Percentiles rank a stretch among this genome's conserved stretches.
Conservation (phyloP, 35 echinoderm and acorn worm species). For the Ptychodera flava region DNA sequence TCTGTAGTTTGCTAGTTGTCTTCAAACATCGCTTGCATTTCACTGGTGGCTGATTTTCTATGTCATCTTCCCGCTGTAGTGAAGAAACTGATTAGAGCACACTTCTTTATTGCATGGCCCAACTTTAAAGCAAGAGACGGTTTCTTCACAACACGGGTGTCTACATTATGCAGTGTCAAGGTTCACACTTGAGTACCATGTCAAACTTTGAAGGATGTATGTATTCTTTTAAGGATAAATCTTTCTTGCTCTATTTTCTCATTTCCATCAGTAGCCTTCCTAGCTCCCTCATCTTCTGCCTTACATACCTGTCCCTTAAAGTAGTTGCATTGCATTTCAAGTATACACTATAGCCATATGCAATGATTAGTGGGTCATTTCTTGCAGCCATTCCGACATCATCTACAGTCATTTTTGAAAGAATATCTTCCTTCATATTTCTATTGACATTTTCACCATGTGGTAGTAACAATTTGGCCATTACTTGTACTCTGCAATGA, state of each 20-base stretch:
- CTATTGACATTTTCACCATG: slow-evolving; percentile 3
- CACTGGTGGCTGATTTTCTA: too few relatives aligned
- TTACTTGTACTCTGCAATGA: slow-evolving; percentile 13
- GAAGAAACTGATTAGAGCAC: too few relatives aligned
- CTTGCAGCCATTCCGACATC: slow-evolving; percentile 21
- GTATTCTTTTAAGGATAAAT: slow-evolving; percentile 13
- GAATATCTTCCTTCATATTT: slow-evolving; percentile 26
- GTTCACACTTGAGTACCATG: too few relatives aligned
- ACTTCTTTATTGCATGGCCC: too few relatives aligned
- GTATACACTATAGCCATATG: slow-evolving; percentile 26
- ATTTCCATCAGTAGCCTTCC: slow-evolving; percentile 16
- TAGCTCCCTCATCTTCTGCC: slow-evolving; percentile 58
- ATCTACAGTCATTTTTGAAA: slow-evolving; percentile 28
- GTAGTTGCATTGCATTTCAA: slow-evolving; percentile 12
- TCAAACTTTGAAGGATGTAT: slow-evolving; percentile 24
- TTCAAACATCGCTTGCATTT: too few relatives aligned
- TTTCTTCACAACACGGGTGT: too few relatives aligned
- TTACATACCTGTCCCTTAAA: slow-evolving; percentile 33
- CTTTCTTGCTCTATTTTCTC: not conserved
- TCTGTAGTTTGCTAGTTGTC: too few relatives aligned
- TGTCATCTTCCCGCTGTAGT: too few relatives aligned
- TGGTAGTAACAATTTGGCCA: slow-evolving; percentile 36
- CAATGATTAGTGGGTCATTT: slow-evolving; percentile 53
- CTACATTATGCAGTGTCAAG: too few relatives aligned
- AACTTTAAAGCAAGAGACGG: too few relatives aligned